These are phyloP conservation scores for Macrotrachela quadricornifera DNA, from an alignment of 1,140 invertebrate genomes.

Conservation along the genomic window DNA sequence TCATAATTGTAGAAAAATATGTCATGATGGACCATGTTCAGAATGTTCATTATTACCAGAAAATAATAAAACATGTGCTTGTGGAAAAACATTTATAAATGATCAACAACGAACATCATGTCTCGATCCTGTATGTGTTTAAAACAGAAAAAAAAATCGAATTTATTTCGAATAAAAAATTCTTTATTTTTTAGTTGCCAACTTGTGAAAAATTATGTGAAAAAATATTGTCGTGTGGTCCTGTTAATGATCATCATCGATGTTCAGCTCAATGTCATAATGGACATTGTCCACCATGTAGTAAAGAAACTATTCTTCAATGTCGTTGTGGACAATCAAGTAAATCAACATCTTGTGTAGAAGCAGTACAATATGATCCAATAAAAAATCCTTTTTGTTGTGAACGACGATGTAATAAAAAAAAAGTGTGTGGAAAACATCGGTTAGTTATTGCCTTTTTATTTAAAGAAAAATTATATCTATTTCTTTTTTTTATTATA, in stretches of 20 bases:
- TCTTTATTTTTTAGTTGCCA: constrained; percentile 35
- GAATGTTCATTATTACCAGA: constrained; percentile 17
- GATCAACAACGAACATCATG: constrained; percentile 38
- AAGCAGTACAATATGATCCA: too few species aligned
- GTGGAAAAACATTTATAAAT: constrained; percentile 44
- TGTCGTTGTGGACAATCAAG: constrained; percentile 59
- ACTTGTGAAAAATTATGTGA: constrained; percentile 56
- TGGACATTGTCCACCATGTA: constrained; percentile 54
- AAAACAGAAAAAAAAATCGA: too few species aligned
- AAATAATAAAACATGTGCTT: constrained; percentile 52
- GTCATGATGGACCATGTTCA: constrained; percentile 22
- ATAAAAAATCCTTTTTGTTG: constrained; percentile 32
- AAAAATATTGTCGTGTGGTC: constrained; percentile 54
- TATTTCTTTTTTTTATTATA: too few species aligned
- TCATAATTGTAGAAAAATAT: constrained; percentile 22
- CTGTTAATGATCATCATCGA: constrained; percentile 2
- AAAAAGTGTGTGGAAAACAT: constrained; percentile 59
- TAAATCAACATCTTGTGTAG: background rate
- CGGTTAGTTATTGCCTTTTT: constrained; percentile 34
- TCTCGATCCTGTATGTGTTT: constrained; percentile 40
- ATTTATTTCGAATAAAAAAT: too few species aligned
- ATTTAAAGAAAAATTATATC: too few species aligned
- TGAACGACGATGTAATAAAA: constrained; percentile 67
- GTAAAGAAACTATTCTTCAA: constrained; percentile 47
- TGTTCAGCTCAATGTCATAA: constrained; percentile 4